Percentiles rank a stretch among this genome's conserved stretches.
phyloP scores from a whole-genome alignment of 92 coral and sea anemone species.

The Epizoanthus fatuus region DNA sequence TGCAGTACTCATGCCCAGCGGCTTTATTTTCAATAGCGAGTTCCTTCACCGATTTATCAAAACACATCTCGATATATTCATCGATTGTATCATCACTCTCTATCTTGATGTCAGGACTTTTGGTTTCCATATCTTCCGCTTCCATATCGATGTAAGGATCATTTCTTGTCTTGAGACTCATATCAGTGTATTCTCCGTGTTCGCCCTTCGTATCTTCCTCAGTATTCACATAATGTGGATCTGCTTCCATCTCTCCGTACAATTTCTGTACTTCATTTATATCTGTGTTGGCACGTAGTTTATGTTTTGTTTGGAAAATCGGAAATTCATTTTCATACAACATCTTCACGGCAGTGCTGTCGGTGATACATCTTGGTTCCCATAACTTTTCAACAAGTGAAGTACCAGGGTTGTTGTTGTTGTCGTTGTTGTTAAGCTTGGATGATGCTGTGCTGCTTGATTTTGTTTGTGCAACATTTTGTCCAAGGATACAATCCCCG shows the following conservation, averaged over 20 bases:
- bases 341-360: too few relatives aligned
- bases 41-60: background rate
- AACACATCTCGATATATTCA: constrained; percentile 13
- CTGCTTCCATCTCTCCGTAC: background rate
- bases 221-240: background rate
- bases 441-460: too few relatives aligned
- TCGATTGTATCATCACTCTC: background rate
- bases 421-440: too few relatives aligned
- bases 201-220: background rate
- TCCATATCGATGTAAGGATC: background rate
- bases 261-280: background rate
- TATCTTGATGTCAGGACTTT: background rate
- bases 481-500: background rate
- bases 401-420: too few relatives aligned
- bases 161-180: background rate
- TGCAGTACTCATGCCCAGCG: background rate
- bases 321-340: background rate
- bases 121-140: background rate
- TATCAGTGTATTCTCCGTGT: background rate
- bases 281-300: background rate
- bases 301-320: background rate
- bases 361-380: too few relatives aligned
- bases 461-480: background rate
- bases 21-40: too few relatives aligned
- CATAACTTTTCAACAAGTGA: too few relatives aligned